Percentiles rank a stretch among this genome's conserved stretches.
These are phyloP conservation scores for Macrophya alboannulata DNA, from an alignment of 2,888 invertebrate species.

Conservation along the genomic window DNA sequence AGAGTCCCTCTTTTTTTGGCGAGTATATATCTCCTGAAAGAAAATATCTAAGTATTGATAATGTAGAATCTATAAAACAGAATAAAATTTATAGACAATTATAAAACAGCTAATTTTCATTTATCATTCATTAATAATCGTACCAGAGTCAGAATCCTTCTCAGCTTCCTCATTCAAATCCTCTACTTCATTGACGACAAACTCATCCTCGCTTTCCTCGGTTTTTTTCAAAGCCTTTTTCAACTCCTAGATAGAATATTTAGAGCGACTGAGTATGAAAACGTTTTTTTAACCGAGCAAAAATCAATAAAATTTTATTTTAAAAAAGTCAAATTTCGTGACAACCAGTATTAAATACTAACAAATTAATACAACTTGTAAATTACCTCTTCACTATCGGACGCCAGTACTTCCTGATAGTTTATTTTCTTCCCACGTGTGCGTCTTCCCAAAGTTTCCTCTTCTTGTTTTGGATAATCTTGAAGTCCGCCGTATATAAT, in stretches of 20 bases:
- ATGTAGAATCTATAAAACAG: not conserved
- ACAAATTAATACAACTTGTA: not conserved
- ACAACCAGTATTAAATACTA: not conserved
- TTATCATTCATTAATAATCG: constrained; percentile 38
- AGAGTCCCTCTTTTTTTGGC: constrained; percentile 73
- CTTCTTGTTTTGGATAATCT: constrained; percentile 78
- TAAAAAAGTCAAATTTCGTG: not conserved
- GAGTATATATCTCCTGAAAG: constrained; percentile 75
- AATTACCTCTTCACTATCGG: constrained; percentile 88
- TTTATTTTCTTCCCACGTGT: constrained; percentile 89
- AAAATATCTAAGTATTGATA: not conserved
- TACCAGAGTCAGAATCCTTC: constrained; percentile 78
- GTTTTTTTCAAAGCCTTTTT: constrained; percentile 79
- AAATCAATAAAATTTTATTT: not conserved
- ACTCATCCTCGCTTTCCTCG: constrained; percentile 81
- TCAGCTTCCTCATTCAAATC: constrained; percentile 79
- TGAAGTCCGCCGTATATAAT: constrained; percentile 79
- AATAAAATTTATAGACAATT: not conserved
- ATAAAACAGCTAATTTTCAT: not conserved
- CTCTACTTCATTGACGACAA: constrained; percentile 81
- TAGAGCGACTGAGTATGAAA: not conserved
- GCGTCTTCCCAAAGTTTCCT: constrained; percentile 85
- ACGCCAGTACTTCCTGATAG: constrained; percentile 89
- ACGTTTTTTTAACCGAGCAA: not conserved
- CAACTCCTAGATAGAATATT: constrained; percentile 76